Conservation (phyloP, 2,797 vertebrate genomes). For the Parauchenoglanis ngamensis region DNA sequence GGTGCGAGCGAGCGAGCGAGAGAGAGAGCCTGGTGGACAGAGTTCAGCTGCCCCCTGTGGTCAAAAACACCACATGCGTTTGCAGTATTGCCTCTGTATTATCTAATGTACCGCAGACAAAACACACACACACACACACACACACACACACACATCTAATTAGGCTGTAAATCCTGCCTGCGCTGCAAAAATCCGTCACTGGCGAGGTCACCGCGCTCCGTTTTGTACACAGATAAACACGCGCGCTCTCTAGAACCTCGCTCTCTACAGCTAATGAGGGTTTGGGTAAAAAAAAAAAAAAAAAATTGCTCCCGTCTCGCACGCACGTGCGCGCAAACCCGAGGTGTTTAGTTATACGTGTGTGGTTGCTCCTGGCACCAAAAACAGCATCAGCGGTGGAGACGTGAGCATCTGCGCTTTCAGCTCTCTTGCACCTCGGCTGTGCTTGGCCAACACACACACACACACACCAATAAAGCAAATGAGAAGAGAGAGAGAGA, state of each 20-base stretch:
- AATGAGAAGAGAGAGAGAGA: not conserved
- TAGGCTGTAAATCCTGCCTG: constrained; percentile 55
- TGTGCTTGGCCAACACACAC: not conserved
- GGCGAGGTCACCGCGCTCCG: not conserved
- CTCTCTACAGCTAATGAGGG: constrained; percentile 13
- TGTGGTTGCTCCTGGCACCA: not conserved
- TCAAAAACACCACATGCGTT: constrained; percentile 47
- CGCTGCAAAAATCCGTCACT: constrained; percentile 5
- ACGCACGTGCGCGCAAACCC: too few species aligned
- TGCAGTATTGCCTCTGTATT: not conserved
- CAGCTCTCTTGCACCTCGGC: not conserved
- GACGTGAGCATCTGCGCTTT: not conserved
- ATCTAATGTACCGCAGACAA: not conserved
- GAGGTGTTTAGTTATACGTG: not conserved
- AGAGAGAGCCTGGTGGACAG: constrained; percentile 49
- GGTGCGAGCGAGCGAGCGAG: not conserved
- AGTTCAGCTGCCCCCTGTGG: constrained; percentile 77
- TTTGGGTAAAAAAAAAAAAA: constrained; percentile 7
- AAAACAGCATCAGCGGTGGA: not conserved
- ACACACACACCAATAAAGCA: not conserved
- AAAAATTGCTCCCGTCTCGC: too few species aligned
- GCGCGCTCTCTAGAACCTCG: not conserved
- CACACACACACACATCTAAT: constrained; percentile 55
- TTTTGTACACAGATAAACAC: constrained; percentile 14
- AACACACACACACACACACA: not conserved